Evolutionary conservation across 2,113 vertebrate genomes (phyloP), one percentile per base, ranked within the genome.

Genomic region (Cephalophus harveyi): DNA sequence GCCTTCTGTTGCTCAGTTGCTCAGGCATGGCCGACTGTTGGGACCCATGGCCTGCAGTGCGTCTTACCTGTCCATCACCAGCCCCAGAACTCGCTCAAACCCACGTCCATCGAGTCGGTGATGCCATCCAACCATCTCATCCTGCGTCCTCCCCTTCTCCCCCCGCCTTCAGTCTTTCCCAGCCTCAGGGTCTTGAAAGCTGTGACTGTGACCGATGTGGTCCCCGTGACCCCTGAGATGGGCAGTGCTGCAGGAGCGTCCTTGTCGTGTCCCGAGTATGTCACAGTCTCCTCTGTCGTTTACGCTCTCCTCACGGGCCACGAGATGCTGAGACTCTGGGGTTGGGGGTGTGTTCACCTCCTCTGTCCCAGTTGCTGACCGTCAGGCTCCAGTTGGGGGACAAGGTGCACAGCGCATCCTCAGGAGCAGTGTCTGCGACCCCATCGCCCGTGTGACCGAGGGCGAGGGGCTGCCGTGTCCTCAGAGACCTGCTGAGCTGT

Each of bases 201-300:
- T 78, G 40, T 46, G 43, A 3, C 36, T 5, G 6, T 43, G 25
- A 48, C 43, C 4, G 14, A 9, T 10, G 43, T 10, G 43, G 76
- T 10, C 27, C 1, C 27, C 1, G 0, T 17, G 27, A 9, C 27
- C 27, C 27, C 23, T 4, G 27, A 30, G 15, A 10, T 10, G 15
- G 1, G 43, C 15, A 2, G 76, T 16, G 27, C 14, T 8, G 7
- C 14, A 17, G 76, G 3, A 52, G 6, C 6, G 21, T 5, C 19
- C 81, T 16, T 8, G 17, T 1, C 0, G 0, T 0, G 3, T 3
- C 43, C 43, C 1, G 1, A 30, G 30, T 6, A 10, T 17, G 2
- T 17, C 40, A 3, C 17, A 36, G 54, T 28, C 14, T 30, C 14
- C 76, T 79, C 76, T 79, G 27, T 16, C 8, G 4, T 6, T 1